Evolutionary conservation across 2,888 invertebrate species (phyloP).

Genomic region (Mesorhabditis sp.): DNA sequence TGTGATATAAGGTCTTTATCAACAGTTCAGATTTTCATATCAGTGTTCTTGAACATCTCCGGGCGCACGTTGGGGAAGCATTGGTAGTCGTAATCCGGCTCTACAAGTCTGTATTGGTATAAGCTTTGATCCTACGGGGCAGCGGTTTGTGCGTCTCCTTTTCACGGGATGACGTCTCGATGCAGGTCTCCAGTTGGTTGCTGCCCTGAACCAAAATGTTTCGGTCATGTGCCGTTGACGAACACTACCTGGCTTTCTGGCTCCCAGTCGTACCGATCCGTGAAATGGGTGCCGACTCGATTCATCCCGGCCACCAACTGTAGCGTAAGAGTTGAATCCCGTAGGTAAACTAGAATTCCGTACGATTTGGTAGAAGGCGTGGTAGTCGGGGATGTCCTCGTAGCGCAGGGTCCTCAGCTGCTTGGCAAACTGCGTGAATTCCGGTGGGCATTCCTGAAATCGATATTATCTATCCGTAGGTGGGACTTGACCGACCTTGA

Average conservation of each 20-base stretch:
- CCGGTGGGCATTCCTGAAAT: neutral
- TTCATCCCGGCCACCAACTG: neutral
- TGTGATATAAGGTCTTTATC: too few species aligned
- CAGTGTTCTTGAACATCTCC: neutral
- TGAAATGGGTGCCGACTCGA: neutral
- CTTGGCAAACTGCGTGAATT: neutral
- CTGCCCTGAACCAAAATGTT: neutral
- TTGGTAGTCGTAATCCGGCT: neutral
- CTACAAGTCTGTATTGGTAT: neutral
- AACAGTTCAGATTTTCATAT: neutral
- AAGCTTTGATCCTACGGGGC: neutral
- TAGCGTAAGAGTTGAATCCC: neutral
- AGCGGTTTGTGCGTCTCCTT: neutral
- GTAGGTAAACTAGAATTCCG: neutral
- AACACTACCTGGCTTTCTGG: neutral
- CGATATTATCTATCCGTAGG: neutral
- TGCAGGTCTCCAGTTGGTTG: neutral
- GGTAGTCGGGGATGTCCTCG: neutral
- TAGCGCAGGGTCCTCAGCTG: neutral
- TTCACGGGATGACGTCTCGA: neutral
- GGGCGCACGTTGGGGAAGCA: neutral
- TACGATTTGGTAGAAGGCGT: neutral
- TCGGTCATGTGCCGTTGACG: neutral
- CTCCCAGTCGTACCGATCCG: conserved; percentile 1
- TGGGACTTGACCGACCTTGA: neutral